Percentiles rank a stretch among this genome's conserved stretches.
Evolutionary conservation across 2,113 vertebrate species (phyloP).

Genomic region (Pogona vitticeps): DNA sequence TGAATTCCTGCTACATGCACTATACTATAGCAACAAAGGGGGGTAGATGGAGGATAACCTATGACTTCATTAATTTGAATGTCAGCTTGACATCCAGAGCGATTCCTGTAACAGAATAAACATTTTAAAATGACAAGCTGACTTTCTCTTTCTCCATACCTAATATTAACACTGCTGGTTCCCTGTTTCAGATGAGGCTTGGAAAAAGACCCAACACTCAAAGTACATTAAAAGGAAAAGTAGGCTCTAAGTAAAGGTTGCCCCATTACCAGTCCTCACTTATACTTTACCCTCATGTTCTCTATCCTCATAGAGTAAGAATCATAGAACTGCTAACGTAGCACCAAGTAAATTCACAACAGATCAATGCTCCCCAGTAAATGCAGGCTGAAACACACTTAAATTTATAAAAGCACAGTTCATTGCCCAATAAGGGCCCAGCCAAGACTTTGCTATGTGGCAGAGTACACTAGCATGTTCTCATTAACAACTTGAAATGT

Average conservation of each 20-base stretch:
- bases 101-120: background rate
- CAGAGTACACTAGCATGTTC: too few relatives aligned
- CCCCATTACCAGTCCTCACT: background rate
- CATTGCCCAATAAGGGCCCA: background rate
- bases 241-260: too few relatives aligned
- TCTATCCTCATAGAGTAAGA: too few relatives aligned
- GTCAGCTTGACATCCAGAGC: background rate
- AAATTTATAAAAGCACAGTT: background rate
- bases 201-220: background rate
- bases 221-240: background rate
- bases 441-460: background rate
- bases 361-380: too few relatives aligned
- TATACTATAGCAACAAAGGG: background rate
- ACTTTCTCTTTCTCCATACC: background rate
- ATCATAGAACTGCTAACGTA: background rate
- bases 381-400: too few relatives aligned
- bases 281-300: background rate
- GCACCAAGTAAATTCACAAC: too few relatives aligned
- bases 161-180: background rate
- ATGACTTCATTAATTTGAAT: background rate
- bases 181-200: background rate
- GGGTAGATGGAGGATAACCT: too few relatives aligned
- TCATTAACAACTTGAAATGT: too few relatives aligned
- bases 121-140: too few relatives aligned
- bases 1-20: background rate